Evolutionary conservation across 2,113 vertebrate species (phyloP).

Genomic region (Megalops atlanticus): DNA sequence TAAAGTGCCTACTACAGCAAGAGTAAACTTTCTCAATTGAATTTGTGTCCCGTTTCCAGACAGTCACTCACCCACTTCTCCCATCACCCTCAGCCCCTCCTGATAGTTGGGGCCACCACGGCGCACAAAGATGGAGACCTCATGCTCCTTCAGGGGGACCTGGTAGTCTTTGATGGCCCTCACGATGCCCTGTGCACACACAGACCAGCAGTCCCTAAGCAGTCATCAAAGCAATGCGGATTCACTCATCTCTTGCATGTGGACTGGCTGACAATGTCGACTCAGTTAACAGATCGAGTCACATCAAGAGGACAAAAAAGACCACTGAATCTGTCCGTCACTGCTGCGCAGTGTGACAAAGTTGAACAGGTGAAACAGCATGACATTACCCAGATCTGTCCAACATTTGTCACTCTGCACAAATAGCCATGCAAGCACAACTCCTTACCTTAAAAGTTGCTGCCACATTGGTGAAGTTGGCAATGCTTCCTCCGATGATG

Average conservation of each 20-base stretch:
- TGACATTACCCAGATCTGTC: not conserved
- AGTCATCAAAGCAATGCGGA: not conserved
- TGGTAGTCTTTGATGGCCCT: constrained; percentile 92
- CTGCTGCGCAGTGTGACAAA: not conserved
- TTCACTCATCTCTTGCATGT: not conserved
- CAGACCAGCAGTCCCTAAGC: not conserved
- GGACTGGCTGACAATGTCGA: not conserved
- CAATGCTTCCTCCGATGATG: constrained; percentile 97
- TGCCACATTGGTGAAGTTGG: constrained; percentile 98
- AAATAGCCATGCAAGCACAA: not conserved
- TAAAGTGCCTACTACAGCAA: not conserved
- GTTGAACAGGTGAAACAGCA: too few species aligned
- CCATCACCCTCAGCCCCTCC: constrained; percentile 95
- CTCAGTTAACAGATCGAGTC: not conserved
- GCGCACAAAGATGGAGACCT: constrained; percentile 92
- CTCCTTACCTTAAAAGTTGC: constrained; percentile 91
- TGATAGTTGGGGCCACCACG: constrained; percentile 97
- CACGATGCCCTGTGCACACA: constrained; percentile 86
- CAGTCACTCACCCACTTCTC: constrained; percentile 89
- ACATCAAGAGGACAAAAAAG: not conserved
- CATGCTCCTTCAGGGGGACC: constrained; percentile 90
- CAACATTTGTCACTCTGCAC: not conserved
- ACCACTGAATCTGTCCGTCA: not conserved
- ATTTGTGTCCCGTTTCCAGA: too few species aligned
- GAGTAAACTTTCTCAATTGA: too few species aligned